Percentiles rank a stretch among this genome's conserved stretches.
phyloP scores from a whole-genome alignment of 2,888 invertebrate species.

The Phragmatobia fuliginosa region DNA sequence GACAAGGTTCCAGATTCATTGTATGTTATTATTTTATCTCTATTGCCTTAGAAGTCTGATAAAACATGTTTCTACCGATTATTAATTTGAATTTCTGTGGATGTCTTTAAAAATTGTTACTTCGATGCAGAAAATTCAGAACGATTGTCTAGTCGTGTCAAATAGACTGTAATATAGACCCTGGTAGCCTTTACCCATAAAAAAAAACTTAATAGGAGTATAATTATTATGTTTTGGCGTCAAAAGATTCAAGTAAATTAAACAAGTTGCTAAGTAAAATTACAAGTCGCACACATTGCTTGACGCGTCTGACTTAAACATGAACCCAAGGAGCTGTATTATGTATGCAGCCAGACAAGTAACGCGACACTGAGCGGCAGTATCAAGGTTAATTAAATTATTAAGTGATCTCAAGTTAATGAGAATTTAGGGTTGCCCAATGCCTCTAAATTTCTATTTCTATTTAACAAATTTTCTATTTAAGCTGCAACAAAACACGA shows the following conservation, averaged over 20 bases:
- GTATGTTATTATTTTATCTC: too few relatives aligned
- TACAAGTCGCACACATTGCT: not conserved
- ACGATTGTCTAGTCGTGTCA: too few relatives aligned
- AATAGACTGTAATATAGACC: too few relatives aligned
- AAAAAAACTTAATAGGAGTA: not conserved
- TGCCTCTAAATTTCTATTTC: too few relatives aligned
- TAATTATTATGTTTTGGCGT: not conserved
- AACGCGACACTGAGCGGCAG: constrained; percentile 3
- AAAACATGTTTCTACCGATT: too few relatives aligned
- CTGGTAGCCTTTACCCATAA: not conserved
- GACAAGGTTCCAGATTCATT: too few relatives aligned
- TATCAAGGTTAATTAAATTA: constrained; percentile 10
- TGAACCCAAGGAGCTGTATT: constrained; percentile 7
- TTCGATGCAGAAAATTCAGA: not conserved
- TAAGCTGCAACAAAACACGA: not conserved
- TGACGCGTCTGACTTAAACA: not conserved
- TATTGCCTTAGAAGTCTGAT: too few relatives aligned
- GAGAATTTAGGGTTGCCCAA: constrained; percentile 1
- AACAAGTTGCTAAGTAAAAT: not conserved
- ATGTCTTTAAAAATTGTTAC: not conserved
- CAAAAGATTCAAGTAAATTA: not conserved
- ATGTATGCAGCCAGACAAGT: constrained; percentile 8
- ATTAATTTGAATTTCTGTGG: too few relatives aligned
- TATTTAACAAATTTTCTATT: not conserved
- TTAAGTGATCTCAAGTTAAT: constrained; percentile 1